Evolutionary conservation across 2,113 vertebrate genomes (phyloP).

Genomic region (Ochotona curzoniae): DNA sequence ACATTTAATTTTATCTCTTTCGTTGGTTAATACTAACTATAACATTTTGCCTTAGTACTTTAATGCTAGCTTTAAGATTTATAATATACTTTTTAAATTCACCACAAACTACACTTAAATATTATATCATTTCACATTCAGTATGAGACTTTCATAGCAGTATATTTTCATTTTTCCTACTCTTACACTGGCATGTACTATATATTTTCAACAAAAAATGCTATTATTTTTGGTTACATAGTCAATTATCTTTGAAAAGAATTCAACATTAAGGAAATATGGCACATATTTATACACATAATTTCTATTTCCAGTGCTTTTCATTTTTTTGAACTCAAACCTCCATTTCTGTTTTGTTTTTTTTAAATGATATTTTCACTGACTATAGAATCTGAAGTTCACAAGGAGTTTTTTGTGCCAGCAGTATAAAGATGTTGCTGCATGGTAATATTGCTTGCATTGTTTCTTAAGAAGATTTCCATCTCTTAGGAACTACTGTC

Average conservation of each 20-base stretch:
- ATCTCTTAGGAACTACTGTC: not conserved
- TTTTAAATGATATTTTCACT: constrained; percentile 18
- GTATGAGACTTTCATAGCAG: not conserved
- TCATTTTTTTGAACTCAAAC: constrained; percentile 13
- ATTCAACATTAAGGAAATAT: constrained; percentile 37
- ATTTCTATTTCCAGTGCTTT: constrained; percentile 3
- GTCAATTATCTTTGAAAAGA: not conserved
- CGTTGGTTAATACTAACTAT: not conserved
- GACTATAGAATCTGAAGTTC: not conserved
- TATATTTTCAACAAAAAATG: not conserved
- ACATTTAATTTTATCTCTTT: not conserved
- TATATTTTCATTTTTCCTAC: not conserved
- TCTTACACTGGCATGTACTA: not conserved
- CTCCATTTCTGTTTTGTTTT: not conserved
- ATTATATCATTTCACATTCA: not conserved
- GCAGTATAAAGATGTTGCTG: not conserved
- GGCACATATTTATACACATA: not conserved
- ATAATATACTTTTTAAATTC: not conserved
- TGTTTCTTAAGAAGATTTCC: constrained; percentile 6
- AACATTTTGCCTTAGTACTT: constrained; percentile 1
- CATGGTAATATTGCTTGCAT: not conserved
- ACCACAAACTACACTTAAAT: not conserved
- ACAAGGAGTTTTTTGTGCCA: not conserved
- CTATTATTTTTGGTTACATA: constrained; percentile 10
- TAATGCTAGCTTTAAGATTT: not conserved